Evolutionary conservation across 1,140 invertebrate species (phyloP).

Genomic region (Leptoteleia sp.): DNA sequence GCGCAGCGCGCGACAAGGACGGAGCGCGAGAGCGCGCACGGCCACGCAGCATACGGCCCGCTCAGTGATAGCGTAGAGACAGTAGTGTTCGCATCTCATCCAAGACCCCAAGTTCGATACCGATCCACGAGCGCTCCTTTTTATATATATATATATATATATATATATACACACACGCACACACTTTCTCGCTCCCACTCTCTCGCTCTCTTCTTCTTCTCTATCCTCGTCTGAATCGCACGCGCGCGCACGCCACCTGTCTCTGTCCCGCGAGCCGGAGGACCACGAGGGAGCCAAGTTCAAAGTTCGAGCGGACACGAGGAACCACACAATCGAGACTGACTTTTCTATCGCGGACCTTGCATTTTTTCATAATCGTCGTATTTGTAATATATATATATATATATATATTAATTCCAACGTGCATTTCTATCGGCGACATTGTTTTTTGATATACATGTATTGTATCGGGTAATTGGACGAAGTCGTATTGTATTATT

Average conservation of each 20-base stretch:
- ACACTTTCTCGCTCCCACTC: too few species aligned
- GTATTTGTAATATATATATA: too few species aligned
- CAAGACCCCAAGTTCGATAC: conserved; percentile 24
- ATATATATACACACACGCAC: too few species aligned
- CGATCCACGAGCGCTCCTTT: background rate
- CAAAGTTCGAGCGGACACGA: background rate
- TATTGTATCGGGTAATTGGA: too few species aligned
- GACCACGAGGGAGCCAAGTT: conserved; percentile 23
- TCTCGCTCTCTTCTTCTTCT: conserved; percentile 10
- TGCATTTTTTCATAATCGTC: background rate
- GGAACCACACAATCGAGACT: background rate
- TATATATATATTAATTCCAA: too few species aligned
- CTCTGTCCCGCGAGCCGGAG: conserved; percentile 1
- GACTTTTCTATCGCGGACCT: conserved; percentile 14
- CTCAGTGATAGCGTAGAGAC: conserved; percentile 80
- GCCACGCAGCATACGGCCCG: conserved; percentile 72
- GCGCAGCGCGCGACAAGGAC: conserved; percentile 16
- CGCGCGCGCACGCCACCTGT: background rate
- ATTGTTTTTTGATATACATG: too few species aligned
- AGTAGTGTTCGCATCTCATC: conserved; percentile 75
- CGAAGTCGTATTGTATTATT: too few species aligned
- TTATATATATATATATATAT: too few species aligned
- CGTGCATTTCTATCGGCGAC: too few species aligned
- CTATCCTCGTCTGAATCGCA: background rate
- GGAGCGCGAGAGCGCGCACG: conserved; percentile 49